Evolutionary conservation across 2,797 vertebrate species (phyloP), one percentile per base, ranked within the genome.

Genomic region (Rhodeus uyekii): DNA sequence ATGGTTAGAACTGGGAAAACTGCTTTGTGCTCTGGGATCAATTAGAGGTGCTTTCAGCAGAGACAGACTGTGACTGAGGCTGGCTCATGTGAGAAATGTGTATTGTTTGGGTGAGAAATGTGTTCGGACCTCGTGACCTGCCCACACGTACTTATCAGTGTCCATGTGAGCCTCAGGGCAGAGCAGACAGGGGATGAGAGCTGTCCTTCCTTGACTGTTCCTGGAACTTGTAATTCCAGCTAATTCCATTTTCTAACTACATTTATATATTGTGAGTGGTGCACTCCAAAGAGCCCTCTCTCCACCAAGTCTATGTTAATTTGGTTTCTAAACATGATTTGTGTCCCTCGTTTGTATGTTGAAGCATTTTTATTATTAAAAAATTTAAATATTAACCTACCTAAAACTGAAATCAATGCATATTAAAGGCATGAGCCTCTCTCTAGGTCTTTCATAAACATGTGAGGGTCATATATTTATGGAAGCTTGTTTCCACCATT

Each of bases 21-120:
- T 87, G 34, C 67, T 78, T 82, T 68, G 87, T 58, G 88, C 87
- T 87, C 82, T 39, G 90, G 91, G 90, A 92, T 93, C 88, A 90
- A 87, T 92, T 93, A 92, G 87, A 85, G 76, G 48, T 53, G 60
- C 75, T 85, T 80, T 80, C 27, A 58, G 69, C 50, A 55, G 53
- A 44, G 50, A 68, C 64, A 84, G 73, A 22, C 58, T 63, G 61
- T 46, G 32, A 77, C 39, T 53, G 27, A 48, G 53, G 18, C 61
- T 69, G 73, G 22, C 61, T 79, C 74, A 13, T 50, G 85, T 55
- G 38, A 50, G 71, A 38, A 42, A 80, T 13, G 10, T 65, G 18
- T 65, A 77, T 58, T 65, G 77, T 84, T 78, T 63, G 24, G 46
- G 48, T 78, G 44, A 78, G 36, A 68, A 74, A 58, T 80, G 63